Base-by-base conservation (phyloP, 2,797 vertebrate genomes). In the Amniataba percoides region DNA sequence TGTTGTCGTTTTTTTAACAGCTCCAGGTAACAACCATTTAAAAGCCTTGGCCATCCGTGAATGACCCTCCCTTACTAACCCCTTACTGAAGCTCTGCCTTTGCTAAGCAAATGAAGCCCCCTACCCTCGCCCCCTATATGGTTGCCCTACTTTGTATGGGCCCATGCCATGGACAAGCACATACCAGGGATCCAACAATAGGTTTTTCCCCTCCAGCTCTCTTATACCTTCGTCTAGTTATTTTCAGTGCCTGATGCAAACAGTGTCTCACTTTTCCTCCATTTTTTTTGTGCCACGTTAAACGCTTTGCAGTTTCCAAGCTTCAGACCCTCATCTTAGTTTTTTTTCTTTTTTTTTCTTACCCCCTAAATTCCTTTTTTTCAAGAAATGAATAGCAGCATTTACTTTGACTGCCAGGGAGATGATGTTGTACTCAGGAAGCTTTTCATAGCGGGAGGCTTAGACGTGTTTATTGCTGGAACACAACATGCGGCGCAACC, bases 1-100 rank as follows among this genome's bases (percentile, higher is more conserved):
- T 95, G 94, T 96, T 94, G 92, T 94, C 84, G 88, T 94, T 94
- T 94, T 93, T 95, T 96, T 96, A 96, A 95, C 96, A 96, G 96
- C 96, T 96, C 96, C 96, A 96, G 96, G 96, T 96, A 96, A 96
- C 95, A 95, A 96, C 95, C 95, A 96, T 96, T 96, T 95, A 94
- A 96, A 96, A 95, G 95, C 94, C 95, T 95, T 95, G 95, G 95
- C 95, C 94, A 95, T 95, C 94, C 91, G 95, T 95, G 95, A 95
- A 94, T 96, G 95, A 94, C 93, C 92, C 93, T 94, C 94, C 94
- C 93, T 95, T 95, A 95, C 94, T 96, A 95, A 96, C 91, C 94
- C 93, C 92, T 96, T 95, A 95, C 95, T 93, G 94, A 95, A 95
- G 95, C 95, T 94, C 94, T 94, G 94, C 91, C 94, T 94, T 95